Evolutionary conservation across 2,797 vertebrate genomes (phyloP).

Genomic region (Pantherophis vulpinus): DNA sequence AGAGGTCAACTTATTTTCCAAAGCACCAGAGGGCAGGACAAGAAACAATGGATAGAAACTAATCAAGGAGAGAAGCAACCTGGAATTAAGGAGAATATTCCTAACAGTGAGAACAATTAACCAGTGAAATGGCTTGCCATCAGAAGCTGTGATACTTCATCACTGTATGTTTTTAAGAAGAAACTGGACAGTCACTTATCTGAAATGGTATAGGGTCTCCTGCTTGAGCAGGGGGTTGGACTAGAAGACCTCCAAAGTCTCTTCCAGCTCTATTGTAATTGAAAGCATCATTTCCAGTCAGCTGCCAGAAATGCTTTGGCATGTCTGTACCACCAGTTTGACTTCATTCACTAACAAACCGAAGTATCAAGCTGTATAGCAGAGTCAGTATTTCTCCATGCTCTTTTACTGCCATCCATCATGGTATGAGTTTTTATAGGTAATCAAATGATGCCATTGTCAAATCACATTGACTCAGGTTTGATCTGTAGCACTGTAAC

Average conservation of each 20-base stretch:
- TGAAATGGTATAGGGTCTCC: background rate
- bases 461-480: background rate
- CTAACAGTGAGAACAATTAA: too few species aligned
- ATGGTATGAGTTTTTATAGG: background rate
- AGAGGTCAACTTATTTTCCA: too few species aligned
- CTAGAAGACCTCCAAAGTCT: background rate
- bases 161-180: too few species aligned
- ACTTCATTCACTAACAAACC: background rate
- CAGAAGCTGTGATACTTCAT: too few species aligned
- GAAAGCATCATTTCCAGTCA: conserved; percentile 45
- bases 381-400: background rate
- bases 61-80: too few species aligned
- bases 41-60: too few species aligned
- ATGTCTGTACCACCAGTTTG: background rate
- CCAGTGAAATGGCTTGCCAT: too few species aligned
- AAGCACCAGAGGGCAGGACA: too few species aligned
- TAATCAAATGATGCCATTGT: background rate
- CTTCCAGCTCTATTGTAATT: background rate
- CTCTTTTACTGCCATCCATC: background rate
- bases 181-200: too few species aligned
- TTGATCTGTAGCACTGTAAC: background rate
- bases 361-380: background rate
- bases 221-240: background rate
- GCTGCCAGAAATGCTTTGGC: conserved; percentile 8
- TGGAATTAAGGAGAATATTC: too few species aligned